Evolutionary conservation across 2,888 invertebrate species (phyloP).

Genomic region (Idaea straminata): DNA sequence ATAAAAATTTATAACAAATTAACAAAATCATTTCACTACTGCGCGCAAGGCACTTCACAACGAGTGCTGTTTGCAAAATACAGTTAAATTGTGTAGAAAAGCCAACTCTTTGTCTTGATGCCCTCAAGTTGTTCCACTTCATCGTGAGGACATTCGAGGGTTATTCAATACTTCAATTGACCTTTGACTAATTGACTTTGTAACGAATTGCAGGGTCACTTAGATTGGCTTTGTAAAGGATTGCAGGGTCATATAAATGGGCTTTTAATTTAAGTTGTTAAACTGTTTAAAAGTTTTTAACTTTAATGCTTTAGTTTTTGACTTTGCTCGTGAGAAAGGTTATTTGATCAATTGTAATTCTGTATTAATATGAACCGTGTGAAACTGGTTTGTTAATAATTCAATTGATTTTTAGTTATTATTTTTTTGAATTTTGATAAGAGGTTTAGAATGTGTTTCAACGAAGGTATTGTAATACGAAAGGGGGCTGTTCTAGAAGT

Average conservation of each 20-base stretch:
- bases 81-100: slow-evolving; percentile 60
- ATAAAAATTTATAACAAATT: slow-evolving; percentile 49
- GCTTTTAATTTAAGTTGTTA: slow-evolving; percentile 17
- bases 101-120: slow-evolving; percentile 60
- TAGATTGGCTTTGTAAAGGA: slow-evolving; percentile 33
- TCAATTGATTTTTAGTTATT: slow-evolving; percentile 5
- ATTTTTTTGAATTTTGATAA: not conserved
- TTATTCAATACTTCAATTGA: slow-evolving; percentile 24
- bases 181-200: slow-evolving; percentile 30
- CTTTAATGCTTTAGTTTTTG: not conserved
- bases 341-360: not conserved
- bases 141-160: slow-evolving; percentile 45
- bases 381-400: not conserved
- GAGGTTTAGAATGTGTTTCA: not conserved
- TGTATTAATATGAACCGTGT: not conserved
- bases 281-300: not conserved
- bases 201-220: slow-evolving; percentile 21
- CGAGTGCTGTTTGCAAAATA: slow-evolving; percentile 74
- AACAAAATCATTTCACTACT: slow-evolving; percentile 49
- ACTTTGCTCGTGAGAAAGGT: slow-evolving; percentile 15
- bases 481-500: not conserved
- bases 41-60: slow-evolving; percentile 46
- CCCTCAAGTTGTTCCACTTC: slow-evolving; percentile 43
- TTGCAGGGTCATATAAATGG: slow-evolving; percentile 15
- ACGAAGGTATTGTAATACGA: not conserved